A percentile compares a stretch with the other conserved stretches of the same genome.
Conservation (phyloP, 2,888 invertebrate species). For the Caradrina clavipalpis region DNA sequence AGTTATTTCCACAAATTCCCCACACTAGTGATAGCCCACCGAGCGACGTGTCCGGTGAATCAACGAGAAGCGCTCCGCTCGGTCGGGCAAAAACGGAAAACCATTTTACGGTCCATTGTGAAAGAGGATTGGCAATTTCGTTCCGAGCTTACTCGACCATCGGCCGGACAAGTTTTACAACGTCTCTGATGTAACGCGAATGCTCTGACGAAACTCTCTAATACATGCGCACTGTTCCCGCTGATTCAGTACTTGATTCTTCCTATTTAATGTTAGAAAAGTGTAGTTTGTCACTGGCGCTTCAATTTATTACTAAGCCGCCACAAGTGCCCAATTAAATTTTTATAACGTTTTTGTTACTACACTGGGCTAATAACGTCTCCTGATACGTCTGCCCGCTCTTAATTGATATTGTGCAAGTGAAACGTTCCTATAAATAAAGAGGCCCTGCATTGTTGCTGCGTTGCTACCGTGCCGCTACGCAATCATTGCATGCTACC, state of each 20-base stretch:
- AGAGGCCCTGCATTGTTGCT: not conserved
- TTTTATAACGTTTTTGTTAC: not conserved
- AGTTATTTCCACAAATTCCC: constrained; percentile 86
- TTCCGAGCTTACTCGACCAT: constrained; percentile 88
- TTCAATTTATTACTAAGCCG: constrained; percentile 15
- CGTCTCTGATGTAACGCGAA: constrained; percentile 86
- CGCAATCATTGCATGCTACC: not conserved
- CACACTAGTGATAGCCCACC: constrained; percentile 85
- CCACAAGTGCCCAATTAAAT: not conserved
- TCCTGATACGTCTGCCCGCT: not conserved
- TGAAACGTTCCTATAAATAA: no score
- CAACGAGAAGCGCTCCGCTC: constrained; percentile 88
- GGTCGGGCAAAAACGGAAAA: constrained; percentile 90
- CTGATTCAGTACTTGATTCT: constrained; percentile 59
- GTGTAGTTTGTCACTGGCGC: not conserved
- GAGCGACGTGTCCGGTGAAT: constrained; percentile 89
- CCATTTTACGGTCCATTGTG: constrained; percentile 91
- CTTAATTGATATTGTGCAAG: no score
- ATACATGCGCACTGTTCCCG: constrained; percentile 71
- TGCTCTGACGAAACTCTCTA: constrained; percentile 77
- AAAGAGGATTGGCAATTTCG: constrained; percentile 91
- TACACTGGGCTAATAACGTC: not conserved
- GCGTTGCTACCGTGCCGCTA: not conserved
- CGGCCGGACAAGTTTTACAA: constrained; percentile 87
- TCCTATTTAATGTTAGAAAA: constrained; percentile 35